Conservation (phyloP, 2,797 vertebrate genomes). For the Micropoecilia bifurca region DNA sequence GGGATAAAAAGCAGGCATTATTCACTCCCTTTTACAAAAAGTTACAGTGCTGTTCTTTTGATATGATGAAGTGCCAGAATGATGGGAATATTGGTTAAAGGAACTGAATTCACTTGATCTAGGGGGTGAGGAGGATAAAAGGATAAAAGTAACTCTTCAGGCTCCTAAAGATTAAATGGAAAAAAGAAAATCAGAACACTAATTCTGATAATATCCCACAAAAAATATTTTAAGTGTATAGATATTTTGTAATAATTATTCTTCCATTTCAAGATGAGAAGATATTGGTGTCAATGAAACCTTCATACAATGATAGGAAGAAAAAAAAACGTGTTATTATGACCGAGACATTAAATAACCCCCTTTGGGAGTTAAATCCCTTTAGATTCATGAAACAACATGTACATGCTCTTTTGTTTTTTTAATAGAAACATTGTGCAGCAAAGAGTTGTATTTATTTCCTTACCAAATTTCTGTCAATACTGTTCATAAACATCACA, state of each 20-base stretch:
- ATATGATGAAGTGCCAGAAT: background rate
- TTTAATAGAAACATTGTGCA: background rate
- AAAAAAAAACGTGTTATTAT: conserved; percentile 54
- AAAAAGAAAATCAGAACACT: background rate
- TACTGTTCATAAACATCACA: too few species aligned
- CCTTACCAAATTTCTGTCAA: background rate
- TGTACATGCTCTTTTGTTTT: background rate
- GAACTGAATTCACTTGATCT: background rate
- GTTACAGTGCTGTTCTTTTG: background rate
- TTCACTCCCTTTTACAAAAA: background rate
- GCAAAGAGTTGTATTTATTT: conserved; percentile 4
- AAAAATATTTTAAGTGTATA: background rate
- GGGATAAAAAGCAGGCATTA: background rate
- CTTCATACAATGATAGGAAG: conserved; percentile 12
- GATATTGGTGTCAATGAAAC: background rate
- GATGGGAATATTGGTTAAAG: background rate
- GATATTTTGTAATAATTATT: background rate
- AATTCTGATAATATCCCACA: background rate
- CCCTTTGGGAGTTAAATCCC: conserved; percentile 30
- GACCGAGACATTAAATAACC: conserved; percentile 15
- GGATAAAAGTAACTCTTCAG: background rate
- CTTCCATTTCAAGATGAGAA: background rate
- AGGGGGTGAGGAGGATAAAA: background rate
- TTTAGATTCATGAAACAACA: conserved; percentile 9
- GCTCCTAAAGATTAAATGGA: background rate